phyloP scores from a whole-genome alignment of 2,888 invertebrate genomes.

The Netelia melanura region DNA sequence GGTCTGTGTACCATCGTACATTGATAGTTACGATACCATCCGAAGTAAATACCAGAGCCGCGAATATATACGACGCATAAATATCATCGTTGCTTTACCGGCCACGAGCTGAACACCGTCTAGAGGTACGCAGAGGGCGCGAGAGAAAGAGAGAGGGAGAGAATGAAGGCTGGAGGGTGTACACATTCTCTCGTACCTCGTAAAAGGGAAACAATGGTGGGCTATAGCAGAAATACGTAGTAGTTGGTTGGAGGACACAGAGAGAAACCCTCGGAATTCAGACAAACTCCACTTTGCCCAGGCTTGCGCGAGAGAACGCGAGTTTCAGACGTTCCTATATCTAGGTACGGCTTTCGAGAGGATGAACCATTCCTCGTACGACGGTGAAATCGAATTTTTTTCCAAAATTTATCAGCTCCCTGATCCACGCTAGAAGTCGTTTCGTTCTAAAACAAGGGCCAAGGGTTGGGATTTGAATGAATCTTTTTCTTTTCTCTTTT shows the following conservation, averaged over 20 bases:
- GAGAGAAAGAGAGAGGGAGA: neutral
- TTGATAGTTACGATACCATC: constrained; percentile 48
- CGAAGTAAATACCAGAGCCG: constrained; percentile 41
- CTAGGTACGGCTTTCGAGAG: neutral
- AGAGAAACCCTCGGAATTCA: constrained; percentile 28
- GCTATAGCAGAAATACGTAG: constrained; percentile 21
- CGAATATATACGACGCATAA: constrained; percentile 44
- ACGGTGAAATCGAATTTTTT: neutral
- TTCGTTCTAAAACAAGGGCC: neutral
- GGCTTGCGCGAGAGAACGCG: constrained; percentile 4
- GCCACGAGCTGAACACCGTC: neutral
- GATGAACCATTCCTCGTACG: neutral
- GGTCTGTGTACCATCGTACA: constrained; percentile 12
- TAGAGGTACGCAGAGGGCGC: constrained; percentile 29
- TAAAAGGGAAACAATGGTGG: constrained; percentile 63
- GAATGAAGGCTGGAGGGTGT: neutral
- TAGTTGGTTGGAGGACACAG: constrained; percentile 5
- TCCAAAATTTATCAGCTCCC: neutral
- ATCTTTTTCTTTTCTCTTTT: neutral
- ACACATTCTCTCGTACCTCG: constrained; percentile 44
- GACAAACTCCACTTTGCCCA: constrained; percentile 12
- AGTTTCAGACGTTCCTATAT: neutral
- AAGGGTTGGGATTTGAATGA: too few species aligned
- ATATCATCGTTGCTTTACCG: constrained; percentile 30
- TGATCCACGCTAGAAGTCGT: neutral